phyloP scores from a whole-genome alignment of 2,888 invertebrate species.

The Cerceris ruficornis region DNA sequence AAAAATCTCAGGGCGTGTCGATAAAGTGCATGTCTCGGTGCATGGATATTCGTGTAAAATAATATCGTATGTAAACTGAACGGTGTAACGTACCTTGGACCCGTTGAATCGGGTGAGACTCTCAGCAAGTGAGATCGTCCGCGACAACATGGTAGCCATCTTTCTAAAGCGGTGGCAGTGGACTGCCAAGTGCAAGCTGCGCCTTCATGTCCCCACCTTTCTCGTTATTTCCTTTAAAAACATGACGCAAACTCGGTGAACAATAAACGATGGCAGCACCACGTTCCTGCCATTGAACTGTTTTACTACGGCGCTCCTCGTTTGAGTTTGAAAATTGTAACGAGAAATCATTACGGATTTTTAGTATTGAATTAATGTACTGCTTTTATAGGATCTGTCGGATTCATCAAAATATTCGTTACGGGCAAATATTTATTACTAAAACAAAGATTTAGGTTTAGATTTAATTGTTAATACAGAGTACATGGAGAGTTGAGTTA shows the following conservation, averaged over 20 bases:
- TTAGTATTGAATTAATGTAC: neutral
- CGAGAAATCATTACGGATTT: neutral
- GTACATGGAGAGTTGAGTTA: too few relatives aligned
- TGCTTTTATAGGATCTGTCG: too few relatives aligned
- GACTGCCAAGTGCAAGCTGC: slow-evolving; percentile 63
- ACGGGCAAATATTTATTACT: too few relatives aligned
- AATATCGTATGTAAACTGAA: neutral
- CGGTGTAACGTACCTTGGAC: slow-evolving; percentile 85
- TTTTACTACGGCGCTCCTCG: neutral
- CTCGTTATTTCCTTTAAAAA: slow-evolving; percentile 57
- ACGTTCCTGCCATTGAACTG: slow-evolving; percentile 12
- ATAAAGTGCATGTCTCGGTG: neutral
- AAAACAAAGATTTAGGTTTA: too few relatives aligned
- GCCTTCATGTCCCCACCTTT: slow-evolving; percentile 60
- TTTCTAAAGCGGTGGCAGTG: slow-evolving; percentile 80
- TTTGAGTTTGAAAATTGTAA: neutral
- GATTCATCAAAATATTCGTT: too few relatives aligned
- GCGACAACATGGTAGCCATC: slow-evolving; percentile 91
- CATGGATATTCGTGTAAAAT: neutral
- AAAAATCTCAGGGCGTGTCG: slow-evolving; percentile 1
- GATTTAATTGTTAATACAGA: too few relatives aligned
- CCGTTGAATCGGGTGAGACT: slow-evolving; percentile 87
- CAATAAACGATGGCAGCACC: slow-evolving; percentile 38
- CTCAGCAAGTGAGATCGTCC: slow-evolving; percentile 88
- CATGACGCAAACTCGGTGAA: slow-evolving; percentile 55